A percentile compares a stretch with the other conserved stretches of the same genome.
Evolutionary conservation across 2,797 vertebrate genomes (phyloP).

Genomic region (Tarsius wallacei): DNA sequence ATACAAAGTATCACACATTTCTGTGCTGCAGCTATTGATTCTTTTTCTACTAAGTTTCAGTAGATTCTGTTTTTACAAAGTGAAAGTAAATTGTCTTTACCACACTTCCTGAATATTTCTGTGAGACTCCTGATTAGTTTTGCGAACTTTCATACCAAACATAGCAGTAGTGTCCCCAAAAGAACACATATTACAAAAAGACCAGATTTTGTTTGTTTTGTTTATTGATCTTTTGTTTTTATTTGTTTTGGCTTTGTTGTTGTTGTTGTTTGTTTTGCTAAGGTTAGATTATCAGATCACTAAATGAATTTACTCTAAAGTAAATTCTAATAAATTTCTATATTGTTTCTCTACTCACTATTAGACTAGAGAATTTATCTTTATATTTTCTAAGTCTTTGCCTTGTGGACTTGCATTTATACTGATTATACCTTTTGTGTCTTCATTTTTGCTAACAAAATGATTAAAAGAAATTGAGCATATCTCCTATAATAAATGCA

Average conservation of each 20-base stretch:
- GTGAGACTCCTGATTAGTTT: neutral
- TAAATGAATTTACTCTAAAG: conserved; percentile 32
- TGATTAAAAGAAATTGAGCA: conserved; percentile 9
- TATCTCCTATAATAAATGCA: conserved; percentile 28
- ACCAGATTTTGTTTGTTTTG: neutral
- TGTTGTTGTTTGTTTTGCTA: neutral
- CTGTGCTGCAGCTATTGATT: neutral
- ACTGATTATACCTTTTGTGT: conserved; percentile 1
- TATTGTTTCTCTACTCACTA: neutral
- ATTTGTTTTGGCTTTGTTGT: neutral
- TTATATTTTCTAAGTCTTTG: conserved; percentile 41
- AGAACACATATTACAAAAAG: neutral
- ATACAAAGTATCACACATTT: neutral
- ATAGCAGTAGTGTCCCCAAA: neutral
- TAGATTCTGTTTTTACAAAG: neutral
- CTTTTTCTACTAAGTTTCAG: neutral
- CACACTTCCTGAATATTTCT: neutral
- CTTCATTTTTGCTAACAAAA: conserved; percentile 54
- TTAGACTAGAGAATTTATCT: conserved; percentile 6
- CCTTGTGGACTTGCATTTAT: neutral
- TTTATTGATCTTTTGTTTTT: neutral
- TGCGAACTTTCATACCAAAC: neutral
- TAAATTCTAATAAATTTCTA: conserved; percentile 28
- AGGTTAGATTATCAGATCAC: neutral
- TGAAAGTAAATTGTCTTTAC: neutral